Conservation (phyloP, 2,113 vertebrate genomes). For the Piprites chloris region DNA sequence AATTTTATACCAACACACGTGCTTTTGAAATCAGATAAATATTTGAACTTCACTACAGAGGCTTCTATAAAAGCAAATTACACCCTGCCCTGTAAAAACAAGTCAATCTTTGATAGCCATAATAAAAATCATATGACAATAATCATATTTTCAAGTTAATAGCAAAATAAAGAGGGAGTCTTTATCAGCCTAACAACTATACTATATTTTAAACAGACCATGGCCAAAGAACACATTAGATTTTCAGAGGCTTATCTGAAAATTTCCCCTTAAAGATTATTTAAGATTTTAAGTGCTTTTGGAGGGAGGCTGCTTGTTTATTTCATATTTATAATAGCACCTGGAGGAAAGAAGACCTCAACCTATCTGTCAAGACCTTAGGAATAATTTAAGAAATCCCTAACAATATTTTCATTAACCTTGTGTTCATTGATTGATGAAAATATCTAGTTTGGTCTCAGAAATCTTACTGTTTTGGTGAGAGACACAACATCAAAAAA, state of each 20-base stretch:
- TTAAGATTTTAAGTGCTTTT: neutral
- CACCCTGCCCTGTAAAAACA: slow-evolving; percentile 22
- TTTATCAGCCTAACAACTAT: neutral
- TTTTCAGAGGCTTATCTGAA: neutral
- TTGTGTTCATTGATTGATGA: neutral
- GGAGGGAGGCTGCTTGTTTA: neutral
- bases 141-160: slow-evolving; percentile 27
- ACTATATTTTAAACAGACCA: neutral
- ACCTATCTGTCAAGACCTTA: neutral
- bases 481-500: neutral
- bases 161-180: neutral
- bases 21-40: slow-evolving; percentile 35
- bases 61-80: slow-evolving; percentile 33
- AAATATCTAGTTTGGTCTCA: neutral
- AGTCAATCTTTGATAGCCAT: slow-evolving; percentile 43
- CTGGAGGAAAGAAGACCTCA: neutral
- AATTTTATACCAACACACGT: neutral
- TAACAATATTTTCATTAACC: neutral
- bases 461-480: neutral
- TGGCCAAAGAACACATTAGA: neutral
- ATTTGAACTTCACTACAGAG: slow-evolving; percentile 26
- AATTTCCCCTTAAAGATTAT: neutral
- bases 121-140: slow-evolving; percentile 45
- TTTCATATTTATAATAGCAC: neutral
- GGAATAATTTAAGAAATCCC: neutral